Conservation (phyloP, 37 sponge, comb jelly and placozoan species). For the Beroe forskalii region DNA sequence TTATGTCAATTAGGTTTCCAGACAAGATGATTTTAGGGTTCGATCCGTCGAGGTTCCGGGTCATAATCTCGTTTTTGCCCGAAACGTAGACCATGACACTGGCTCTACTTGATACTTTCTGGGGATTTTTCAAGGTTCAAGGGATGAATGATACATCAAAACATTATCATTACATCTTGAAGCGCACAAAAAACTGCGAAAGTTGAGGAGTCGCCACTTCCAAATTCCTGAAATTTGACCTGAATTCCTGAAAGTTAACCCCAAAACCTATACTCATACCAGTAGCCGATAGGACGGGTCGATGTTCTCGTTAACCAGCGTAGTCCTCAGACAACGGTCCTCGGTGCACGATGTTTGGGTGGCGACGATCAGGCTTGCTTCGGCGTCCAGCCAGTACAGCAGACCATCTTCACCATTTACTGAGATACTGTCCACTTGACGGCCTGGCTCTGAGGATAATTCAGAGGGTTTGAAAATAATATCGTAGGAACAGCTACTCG, state of each 20-base stretch:
- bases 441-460: not conserved
- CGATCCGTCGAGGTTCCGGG: not conserved
- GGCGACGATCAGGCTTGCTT: slow-evolving; percentile 32
- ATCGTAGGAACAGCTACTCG: too few relatives aligned
- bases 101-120: not conserved
- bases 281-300: not conserved
- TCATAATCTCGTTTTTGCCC: not conserved
- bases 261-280: too few relatives aligned
- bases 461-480: too few relatives aligned
- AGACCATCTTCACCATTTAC: slow-evolving; percentile 1
- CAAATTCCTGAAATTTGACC: too few relatives aligned
- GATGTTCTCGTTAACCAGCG: not conserved
- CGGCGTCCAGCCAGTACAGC: slow-evolving; percentile 36
- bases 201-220: too few relatives aligned
- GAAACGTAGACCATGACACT: slow-evolving; percentile 40
- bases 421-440: slow-evolving; percentile 17
- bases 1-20: not conserved
- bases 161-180: too few relatives aligned
- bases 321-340: not conserved
- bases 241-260: too few relatives aligned
- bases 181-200: too few relatives aligned
- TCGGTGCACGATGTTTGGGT: not conserved
- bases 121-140: too few relatives aligned
- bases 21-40: slow-evolving; percentile 14
- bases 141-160: too few relatives aligned